Percentiles rank a stretch among this genome's conserved stretches.
phyloP scores from a whole-genome alignment of 2,797 vertebrate genomes.

The Diplodus puntazzo region DNA sequence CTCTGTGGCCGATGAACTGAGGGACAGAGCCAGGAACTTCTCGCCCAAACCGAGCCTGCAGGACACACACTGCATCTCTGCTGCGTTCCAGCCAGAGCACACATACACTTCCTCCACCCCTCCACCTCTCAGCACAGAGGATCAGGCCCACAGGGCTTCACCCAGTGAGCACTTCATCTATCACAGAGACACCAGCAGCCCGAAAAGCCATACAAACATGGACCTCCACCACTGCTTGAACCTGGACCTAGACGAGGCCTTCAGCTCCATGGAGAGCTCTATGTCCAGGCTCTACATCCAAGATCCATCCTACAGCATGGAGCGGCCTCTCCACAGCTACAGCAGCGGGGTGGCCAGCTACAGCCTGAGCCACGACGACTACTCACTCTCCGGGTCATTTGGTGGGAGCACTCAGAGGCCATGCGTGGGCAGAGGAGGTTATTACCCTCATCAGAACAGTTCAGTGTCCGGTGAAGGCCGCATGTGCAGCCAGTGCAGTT shows the following conservation, averaged over 20 bases:
- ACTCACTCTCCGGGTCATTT: conserved; percentile 38
- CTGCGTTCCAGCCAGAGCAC: conserved; percentile 31
- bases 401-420: neutral
- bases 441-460: neutral
- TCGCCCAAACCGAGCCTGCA: conserved; percentile 20
- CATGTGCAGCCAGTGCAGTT: conserved; percentile 18
- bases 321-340: conserved; percentile 53
- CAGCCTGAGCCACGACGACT: conserved; percentile 50
- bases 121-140: conserved; percentile 47
- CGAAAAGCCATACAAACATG: neutral
- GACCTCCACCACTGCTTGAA: conserved; percentile 41
- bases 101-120: conserved; percentile 36
- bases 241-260: conserved; percentile 72
- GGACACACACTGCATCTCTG: conserved; percentile 2
- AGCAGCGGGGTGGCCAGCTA: conserved; percentile 77
- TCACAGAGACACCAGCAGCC: conserved; percentile 54
- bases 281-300: conserved; percentile 66
- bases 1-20: conserved; percentile 91
- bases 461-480: neutral
- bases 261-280: conserved; percentile 74
- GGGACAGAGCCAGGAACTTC: conserved; percentile 73
- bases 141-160: conserved; percentile 45
- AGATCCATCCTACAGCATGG: conserved; percentile 37
- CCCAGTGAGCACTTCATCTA: conserved; percentile 49
- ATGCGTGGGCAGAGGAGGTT: neutral